phyloP scores from a whole-genome alignment of 2,797 vertebrate species.

The Aulostomus chinensis region DNA sequence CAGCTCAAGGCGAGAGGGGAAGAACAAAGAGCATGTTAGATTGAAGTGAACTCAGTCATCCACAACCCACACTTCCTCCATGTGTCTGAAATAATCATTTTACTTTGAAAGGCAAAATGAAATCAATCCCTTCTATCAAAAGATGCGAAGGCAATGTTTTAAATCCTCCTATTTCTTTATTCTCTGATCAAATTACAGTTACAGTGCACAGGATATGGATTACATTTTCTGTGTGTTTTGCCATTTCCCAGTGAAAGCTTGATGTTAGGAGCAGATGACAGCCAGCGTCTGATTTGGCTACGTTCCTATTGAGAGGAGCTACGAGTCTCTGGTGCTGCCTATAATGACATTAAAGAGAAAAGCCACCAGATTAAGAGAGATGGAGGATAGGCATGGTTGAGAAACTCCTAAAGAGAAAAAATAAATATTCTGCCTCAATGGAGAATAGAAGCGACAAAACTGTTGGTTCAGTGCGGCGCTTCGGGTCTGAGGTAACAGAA shows the following conservation, averaged over 20 bases:
- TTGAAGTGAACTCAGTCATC: constrained; percentile 21
- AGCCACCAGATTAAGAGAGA: constrained; percentile 20
- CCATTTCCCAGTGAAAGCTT: constrained; percentile 15
- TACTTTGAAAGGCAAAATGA: constrained; percentile 15
- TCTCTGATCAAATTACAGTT: constrained; percentile 18
- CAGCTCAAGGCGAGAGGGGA: constrained; percentile 25
- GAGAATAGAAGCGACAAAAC: constrained; percentile 6
- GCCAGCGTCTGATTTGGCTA: constrained; percentile 60
- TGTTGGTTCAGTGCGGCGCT: constrained; percentile 39
- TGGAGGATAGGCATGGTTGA: constrained; percentile 2
- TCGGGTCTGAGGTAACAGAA: constrained; percentile 56
- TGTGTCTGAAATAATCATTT: constrained; percentile 19
- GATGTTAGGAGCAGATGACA: constrained; percentile 40
- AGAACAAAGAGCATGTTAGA: constrained; percentile 39
- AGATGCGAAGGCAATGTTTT: not conserved
- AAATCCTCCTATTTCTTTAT: constrained; percentile 4
- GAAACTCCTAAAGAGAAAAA: constrained; percentile 20
- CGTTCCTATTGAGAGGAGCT: constrained; percentile 52
- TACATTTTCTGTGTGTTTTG: constrained; percentile 12
- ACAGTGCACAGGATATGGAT: constrained; percentile 4
- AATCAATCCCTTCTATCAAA: constrained; percentile 14
- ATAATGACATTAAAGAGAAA: constrained; percentile 45
- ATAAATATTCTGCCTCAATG: constrained; percentile 10
- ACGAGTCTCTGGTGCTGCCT: constrained; percentile 44
- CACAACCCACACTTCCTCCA: constrained; percentile 6